Evolutionary conservation across 2,797 vertebrate species (phyloP).

Genomic region (Alcedo quadribrachys): DNA sequence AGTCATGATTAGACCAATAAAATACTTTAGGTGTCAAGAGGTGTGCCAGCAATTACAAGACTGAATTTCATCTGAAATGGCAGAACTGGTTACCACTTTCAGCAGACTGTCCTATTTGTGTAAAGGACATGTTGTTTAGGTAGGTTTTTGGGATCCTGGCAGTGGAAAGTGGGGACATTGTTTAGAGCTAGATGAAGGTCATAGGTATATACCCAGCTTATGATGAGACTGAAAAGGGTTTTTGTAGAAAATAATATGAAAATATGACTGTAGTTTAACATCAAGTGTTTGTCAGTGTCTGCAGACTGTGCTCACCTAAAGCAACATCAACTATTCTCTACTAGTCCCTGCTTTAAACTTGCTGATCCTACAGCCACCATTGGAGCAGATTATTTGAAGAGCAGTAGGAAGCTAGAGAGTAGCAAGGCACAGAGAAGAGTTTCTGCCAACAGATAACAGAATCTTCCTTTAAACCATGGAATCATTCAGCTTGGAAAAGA

Average conservation of each 20-base stretch:
- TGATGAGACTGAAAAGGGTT: neutral
- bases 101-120: neutral
- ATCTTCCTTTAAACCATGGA: neutral
- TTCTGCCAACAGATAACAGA: neutral
- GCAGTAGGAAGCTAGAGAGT: neutral
- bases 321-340: conserved; percentile 4
- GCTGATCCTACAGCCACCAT: neutral
- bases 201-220: neutral
- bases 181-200: neutral
- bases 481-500: too few relatives aligned
- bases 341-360: neutral
- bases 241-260: neutral
- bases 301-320: neutral
- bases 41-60: neutral
- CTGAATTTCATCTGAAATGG: neutral
- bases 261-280: neutral
- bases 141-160: neutral
- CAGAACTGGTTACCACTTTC: neutral
- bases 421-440: neutral
- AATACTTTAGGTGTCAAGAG: neutral
- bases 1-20: neutral
- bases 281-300: neutral
- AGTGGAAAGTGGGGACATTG: neutral
- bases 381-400: neutral
- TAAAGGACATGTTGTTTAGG: neutral